phyloP scores from a whole-genome alignment of 2,888 invertebrate species.

The Oscheius sp. region DNA sequence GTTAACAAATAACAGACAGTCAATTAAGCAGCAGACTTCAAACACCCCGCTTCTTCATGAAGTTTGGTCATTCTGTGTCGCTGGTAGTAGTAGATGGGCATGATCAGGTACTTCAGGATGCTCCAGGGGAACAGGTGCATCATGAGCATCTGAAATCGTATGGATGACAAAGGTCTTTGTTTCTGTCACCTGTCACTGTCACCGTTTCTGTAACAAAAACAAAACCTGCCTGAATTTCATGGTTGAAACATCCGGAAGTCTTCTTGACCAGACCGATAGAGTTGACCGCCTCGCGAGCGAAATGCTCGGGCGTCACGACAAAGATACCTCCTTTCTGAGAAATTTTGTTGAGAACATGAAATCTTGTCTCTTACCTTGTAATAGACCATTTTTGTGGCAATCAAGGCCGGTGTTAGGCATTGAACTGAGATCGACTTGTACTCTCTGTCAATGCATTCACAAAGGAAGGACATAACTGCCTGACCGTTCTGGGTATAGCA shows the following conservation, averaged over 20 bases:
- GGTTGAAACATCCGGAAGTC: slow-evolving; percentile 71
- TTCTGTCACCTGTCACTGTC: background rate
- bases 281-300: slow-evolving; percentile 67
- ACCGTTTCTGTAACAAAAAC: background rate
- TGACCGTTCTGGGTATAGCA: slow-evolving; percentile 26
- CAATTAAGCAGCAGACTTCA: background rate
- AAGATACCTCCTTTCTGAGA: slow-evolving; percentile 66
- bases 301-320: slow-evolving; percentile 68
- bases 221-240: slow-evolving; percentile 65
- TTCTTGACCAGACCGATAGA: slow-evolving; percentile 63
- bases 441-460: slow-evolving; percentile 69
- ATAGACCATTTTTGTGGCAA: slow-evolving; percentile 73
- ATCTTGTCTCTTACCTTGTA: slow-evolving; percentile 57
- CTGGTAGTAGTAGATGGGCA: slow-evolving; percentile 71
- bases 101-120: slow-evolving; percentile 68
- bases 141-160: slow-evolving; percentile 61
- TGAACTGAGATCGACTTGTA: slow-evolving; percentile 69
- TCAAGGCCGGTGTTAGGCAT: slow-evolving; percentile 69
- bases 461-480: slow-evolving; percentile 68
- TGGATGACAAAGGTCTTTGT: background rate
- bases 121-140: slow-evolving; percentile 70
- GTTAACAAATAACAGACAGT: no score
- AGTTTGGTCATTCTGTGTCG: slow-evolving; percentile 60
- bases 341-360: background rate
- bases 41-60: slow-evolving; percentile 41